Base-by-base conservation (phyloP, 2,888 invertebrate species). In the Lithophane leautieri region DNA sequence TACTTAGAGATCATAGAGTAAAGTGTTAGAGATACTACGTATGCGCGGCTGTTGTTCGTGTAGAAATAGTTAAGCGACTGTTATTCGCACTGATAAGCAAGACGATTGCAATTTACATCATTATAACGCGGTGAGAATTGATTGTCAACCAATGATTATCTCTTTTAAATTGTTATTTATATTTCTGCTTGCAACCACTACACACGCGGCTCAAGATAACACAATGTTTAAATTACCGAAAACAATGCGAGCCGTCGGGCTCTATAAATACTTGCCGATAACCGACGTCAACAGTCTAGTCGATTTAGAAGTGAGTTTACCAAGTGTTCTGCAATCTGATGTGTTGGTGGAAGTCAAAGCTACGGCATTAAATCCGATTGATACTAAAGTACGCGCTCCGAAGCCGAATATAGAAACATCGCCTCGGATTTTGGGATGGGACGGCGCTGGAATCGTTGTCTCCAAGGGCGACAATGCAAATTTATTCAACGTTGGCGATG, bases 251-350 rank as follows among this genome's bases (percentile, higher is more conserved):
- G 96, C 95, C 19, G 94, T 96, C 54, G 96, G 95, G 12, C 88
- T 96, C 28, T 95, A 93, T 79, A 94, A 95, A 90, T 95, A 96
- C 87, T 90, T 96, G 72, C 94, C 95, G 14, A 95, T 96, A 74
- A 84, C 92, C 6, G 93, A 96, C 78, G 80, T 87, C 1, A 91
- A 91, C 34, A 95, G 96, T 82, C 90, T 96, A 7, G 68, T 94
- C n/a, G 95, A 96, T 88, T 75, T 96, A 74, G 91, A 94, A 89
- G 89, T 95, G n/a, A 89, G 79, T 79, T 80, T 96, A 72, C 96
- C 96, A 44, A 88, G 72, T 47, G 56, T 94, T 25, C 81, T 85
- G 67, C 90, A 91, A 68, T 89, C 88, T n/a, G 95, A 95, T 75
- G 91, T 95, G 34, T 88, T 96, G 70, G 90, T 96, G 2, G 90